phyloP scores from a whole-genome alignment of 2,797 vertebrate genomes.

The Danio kyathit region DNA sequence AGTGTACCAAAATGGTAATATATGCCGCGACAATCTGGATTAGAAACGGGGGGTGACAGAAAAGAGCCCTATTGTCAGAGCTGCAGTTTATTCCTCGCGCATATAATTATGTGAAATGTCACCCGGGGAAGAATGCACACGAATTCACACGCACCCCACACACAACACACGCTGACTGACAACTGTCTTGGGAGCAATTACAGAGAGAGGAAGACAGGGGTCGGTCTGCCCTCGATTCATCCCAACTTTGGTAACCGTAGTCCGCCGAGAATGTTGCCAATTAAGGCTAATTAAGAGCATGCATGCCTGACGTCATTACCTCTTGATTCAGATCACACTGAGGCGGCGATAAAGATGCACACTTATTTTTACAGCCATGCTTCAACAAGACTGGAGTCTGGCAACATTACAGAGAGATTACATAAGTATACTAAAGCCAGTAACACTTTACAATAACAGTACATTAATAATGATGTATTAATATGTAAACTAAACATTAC shows the following conservation, averaged over 20 bases:
- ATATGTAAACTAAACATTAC: too few species aligned
- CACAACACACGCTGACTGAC: constrained; percentile 51
- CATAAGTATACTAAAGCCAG: not conserved
- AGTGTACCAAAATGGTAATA: constrained; percentile 88
- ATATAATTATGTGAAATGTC: constrained; percentile 83
- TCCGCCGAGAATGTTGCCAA: constrained; percentile 43
- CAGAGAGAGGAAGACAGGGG: constrained; percentile 26
- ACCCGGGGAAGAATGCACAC: constrained; percentile 64
- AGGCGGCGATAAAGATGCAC: constrained; percentile 10
- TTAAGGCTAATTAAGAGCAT: constrained; percentile 58
- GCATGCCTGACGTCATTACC: constrained; percentile 35
- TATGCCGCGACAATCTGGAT: constrained; percentile 85
- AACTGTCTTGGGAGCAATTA: constrained; percentile 63
- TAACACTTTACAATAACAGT: too few species aligned
- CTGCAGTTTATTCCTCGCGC: constrained; percentile 72
- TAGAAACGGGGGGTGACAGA: constrained; percentile 80
- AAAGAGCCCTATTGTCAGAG: constrained; percentile 79
- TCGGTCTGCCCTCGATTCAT: constrained; percentile 33
- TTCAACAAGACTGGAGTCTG: not conserved
- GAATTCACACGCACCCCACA: constrained; percentile 38
- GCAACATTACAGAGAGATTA: constrained; percentile 8
- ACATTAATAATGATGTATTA: too few species aligned
- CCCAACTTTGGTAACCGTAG: constrained; percentile 43
- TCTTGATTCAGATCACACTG: constrained; percentile 21
- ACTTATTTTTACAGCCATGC: constrained; percentile 6